phyloP scores from a whole-genome alignment of 64 coral and sea anemone species.

The Anthopleura sola region DNA sequence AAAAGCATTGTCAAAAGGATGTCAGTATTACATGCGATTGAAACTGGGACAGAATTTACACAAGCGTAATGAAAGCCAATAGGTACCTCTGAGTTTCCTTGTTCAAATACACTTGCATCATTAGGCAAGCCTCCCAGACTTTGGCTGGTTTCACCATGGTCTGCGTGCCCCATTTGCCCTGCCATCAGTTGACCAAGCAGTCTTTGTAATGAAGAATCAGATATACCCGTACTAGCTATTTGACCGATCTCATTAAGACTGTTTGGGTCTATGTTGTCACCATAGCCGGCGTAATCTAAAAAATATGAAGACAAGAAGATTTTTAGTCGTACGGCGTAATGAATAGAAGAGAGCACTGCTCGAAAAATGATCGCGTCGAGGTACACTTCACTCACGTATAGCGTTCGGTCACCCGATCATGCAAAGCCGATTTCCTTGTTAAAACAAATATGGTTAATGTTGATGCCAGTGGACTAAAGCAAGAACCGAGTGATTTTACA shows the following conservation, averaged over 20 bases:
- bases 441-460: too few species aligned
- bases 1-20: too few species aligned
- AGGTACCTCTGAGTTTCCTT: conserved; percentile 14
- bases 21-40: too few species aligned
- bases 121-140: background rate
- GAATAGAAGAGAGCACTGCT: too few species aligned
- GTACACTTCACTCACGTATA: too few species aligned
- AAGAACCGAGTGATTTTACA: too few species aligned
- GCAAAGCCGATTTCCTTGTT: too few species aligned
- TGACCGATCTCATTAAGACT: conserved; percentile 47
- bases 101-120: background rate
- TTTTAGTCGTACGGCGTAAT: background rate
- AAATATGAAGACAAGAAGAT: background rate
- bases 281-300: background rate
- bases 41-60: too few species aligned
- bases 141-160: background rate
- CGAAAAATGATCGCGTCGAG: too few species aligned
- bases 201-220: conserved; percentile 50
- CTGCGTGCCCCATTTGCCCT: conserved; percentile 18
- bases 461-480: too few species aligned
- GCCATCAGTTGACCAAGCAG: conserved; percentile 50
- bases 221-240: conserved; percentile 44
- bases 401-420: too few species aligned
- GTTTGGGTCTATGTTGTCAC: conserved; percentile 38
- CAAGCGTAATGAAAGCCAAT: too few species aligned